Evolutionary conservation across 1,140 invertebrate genomes (phyloP), one percentile per base, ranked within the genome.

Genomic region (Heliconius eleuchia): DNA sequence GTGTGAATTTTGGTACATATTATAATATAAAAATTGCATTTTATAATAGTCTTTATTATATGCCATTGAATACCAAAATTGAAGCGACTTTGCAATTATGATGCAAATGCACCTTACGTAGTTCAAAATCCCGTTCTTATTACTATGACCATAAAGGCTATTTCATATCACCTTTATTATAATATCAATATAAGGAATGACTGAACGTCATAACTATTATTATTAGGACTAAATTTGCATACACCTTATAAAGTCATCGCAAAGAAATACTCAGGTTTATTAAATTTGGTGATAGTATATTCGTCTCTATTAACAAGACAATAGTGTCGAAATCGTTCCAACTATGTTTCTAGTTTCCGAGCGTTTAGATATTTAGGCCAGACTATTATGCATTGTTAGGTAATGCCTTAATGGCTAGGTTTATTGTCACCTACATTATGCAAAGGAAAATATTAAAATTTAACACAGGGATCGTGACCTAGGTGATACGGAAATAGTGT

Each of bases 371-470:
- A 84, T 82, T 82, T 82, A 84, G 83, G 83, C 42, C 83, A 82
- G 73, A 75, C 79, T 76, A 84, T 84, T 82, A 84, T 84, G 80
- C 79, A 79, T 83, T 79, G 80, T 76, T 83, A 83, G 75, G 80
- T 82, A 83, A 83, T 74, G 72, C 55, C 72, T 46, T 77, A 82
- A 83, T 83, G 80, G 72, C 73, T 80, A 76, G 76, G 78, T 83
- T 72, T 80, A 80, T 80, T 80, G 79, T 80, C 79, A 80, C 79
- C 71, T 66, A 74, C 71, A 74, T 80, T 80, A 80, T 76, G 72
- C 77, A 80, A 80, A 80, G 79, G 78, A 74, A 52, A 73, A 80
- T 60, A 80, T 80, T 76, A 72, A 79, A 79, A 77, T 80, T 77
- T 77, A 57, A 57, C n/a, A n/a, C 60, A 57, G 16, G 23, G 52